Percentiles rank a stretch among this genome's conserved stretches.
These are phyloP conservation scores for Indicator indicator DNA, from an alignment of 2,113 vertebrate genomes.

Conservation along the genomic window DNA sequence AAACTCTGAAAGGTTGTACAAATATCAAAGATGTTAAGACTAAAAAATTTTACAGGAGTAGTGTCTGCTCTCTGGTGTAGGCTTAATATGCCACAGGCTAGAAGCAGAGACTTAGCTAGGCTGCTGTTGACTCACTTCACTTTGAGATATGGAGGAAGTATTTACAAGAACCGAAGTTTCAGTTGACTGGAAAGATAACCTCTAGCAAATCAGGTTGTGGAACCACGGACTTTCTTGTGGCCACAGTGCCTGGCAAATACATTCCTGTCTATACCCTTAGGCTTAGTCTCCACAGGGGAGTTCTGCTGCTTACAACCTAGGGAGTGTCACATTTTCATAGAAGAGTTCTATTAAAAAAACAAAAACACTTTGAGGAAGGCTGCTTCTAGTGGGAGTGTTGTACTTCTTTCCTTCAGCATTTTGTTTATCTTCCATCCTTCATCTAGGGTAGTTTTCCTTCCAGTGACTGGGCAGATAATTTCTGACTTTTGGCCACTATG, in stretches of 20 bases:
- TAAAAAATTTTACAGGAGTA: not conserved
- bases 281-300: not conserved
- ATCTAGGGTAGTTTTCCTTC: not conserved
- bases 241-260: not conserved
- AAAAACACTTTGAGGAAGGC: not conserved
- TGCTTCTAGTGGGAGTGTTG: not conserved
- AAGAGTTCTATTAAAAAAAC: not conserved
- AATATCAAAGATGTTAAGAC: rapidly evolving
- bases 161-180: not conserved
- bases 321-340: not conserved
- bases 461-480: not conserved
- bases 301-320: not conserved
- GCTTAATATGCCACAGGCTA: not conserved
- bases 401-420: not conserved
- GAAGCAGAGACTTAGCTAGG: not conserved
- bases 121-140: not conserved
- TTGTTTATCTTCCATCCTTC: not conserved
- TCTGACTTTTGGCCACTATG: not conserved
- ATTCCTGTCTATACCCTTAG: not conserved
- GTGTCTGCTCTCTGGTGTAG: not conserved
- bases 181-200: not conserved
- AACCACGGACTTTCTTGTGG: not conserved
- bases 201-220: not conserved
- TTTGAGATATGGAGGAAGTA: not conserved
- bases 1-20: not conserved